Percentiles rank a stretch among this genome's conserved stretches.
Conservation (phyloP, 2,888 invertebrate species). For the Rhamphomyia laevipes region DNA sequence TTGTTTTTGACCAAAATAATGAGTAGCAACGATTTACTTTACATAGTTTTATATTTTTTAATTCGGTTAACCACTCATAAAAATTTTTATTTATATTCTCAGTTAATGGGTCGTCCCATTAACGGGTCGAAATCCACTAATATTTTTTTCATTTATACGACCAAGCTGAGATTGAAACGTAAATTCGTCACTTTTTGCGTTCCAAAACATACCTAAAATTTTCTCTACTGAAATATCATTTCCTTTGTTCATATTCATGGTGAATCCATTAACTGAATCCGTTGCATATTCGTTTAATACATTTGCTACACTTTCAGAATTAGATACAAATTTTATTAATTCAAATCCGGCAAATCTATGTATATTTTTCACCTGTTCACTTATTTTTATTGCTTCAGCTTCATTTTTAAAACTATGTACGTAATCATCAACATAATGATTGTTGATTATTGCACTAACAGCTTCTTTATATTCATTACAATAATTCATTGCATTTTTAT, state of each 20-base stretch:
- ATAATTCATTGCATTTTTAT: constrained; percentile 10
- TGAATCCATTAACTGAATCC: background rate
- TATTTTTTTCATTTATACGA: too few relatives aligned
- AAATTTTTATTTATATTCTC: constrained; percentile 2
- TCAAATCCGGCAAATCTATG: constrained; percentile 11
- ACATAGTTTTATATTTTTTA: background rate
- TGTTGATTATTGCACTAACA: constrained; percentile 8
- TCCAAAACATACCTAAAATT: constrained; percentile 18
- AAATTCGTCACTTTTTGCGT: constrained; percentile 12
- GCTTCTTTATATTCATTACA: constrained; percentile 8
- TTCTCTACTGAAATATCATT: constrained; percentile 7
- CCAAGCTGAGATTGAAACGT: background rate
- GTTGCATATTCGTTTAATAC: background rate
- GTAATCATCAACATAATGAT: constrained; percentile 13
- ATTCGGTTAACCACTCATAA: constrained; percentile 6
- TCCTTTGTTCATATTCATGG: constrained; percentile 1
- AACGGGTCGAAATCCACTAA: too few relatives aligned
- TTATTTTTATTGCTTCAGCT: constrained; percentile 6
- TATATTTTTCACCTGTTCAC: constrained; percentile 6
- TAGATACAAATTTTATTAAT: constrained; percentile 10
- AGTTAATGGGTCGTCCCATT: constrained; percentile 11
- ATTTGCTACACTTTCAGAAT: constrained; percentile 3
- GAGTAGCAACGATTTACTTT: too few relatives aligned
- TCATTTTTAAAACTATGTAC: constrained; percentile 5
- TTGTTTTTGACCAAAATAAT: too few relatives aligned